Conservation (phyloP, 2,113 vertebrate species). For the Blennius ocellaris region DNA sequence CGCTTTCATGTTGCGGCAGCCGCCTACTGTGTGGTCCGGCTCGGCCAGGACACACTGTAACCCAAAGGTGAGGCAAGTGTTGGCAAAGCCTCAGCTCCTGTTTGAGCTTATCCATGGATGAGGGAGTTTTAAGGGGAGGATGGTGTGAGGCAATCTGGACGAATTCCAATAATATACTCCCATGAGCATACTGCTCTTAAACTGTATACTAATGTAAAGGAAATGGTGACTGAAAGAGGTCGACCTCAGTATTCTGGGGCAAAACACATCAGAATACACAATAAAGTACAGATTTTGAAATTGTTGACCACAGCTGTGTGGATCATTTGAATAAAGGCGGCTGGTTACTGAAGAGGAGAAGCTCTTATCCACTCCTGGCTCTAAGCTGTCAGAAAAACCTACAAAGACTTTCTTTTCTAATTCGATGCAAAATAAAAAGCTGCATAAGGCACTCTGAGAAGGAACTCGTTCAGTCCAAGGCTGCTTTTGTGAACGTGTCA, state of each 20-base stretch:
- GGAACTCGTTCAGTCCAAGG: constrained; percentile 42
- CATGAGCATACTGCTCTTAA: constrained; percentile 24
- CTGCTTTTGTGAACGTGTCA: constrained; percentile 51
- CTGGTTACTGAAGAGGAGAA: no score
- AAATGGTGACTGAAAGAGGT: constrained; percentile 22
- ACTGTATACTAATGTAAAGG: constrained; percentile 7
- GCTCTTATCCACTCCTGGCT: no score
- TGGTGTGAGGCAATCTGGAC: constrained; percentile 43
- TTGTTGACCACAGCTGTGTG: constrained; percentile 23
- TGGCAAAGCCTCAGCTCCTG: constrained; percentile 36
- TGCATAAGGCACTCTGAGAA: constrained; percentile 29
- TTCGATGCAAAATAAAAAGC: constrained; percentile 17
- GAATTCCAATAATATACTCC: constrained; percentile 34
- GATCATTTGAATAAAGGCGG: constrained; percentile 6
- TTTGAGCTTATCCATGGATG: constrained; percentile 35
- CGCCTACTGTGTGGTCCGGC: constrained; percentile 19
- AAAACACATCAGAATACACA: constrained; percentile 2
- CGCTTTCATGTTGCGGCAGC: constrained; percentile 45
- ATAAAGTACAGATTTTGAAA: constrained; percentile 23
- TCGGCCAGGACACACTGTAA: constrained; percentile 12
- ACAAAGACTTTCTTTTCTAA: constrained; percentile 33
- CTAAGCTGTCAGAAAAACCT: no score
- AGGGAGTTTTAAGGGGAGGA: constrained; percentile 24
- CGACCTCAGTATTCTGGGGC: constrained; percentile 25
- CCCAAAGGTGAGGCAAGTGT: constrained; percentile 22